Percentiles rank a stretch among this genome's conserved stretches.
Conservation (phyloP, 2,888 invertebrate genomes). For the Lithophane semibrunnea region DNA sequence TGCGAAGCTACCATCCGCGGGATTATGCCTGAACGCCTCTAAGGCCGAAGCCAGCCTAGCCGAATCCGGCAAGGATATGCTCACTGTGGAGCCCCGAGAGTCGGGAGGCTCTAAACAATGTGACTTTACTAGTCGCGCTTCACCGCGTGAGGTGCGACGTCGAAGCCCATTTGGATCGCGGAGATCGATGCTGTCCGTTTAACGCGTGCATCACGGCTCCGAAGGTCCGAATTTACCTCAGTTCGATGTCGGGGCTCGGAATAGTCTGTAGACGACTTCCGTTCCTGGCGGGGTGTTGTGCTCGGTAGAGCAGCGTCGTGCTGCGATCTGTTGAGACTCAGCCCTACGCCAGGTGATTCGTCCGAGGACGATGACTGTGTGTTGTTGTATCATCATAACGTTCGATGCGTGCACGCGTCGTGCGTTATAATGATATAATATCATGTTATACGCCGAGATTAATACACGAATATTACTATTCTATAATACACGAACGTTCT, state of each 20-base stretch:
- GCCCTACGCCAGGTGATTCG: background rate
- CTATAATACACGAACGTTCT: too few relatives aligned
- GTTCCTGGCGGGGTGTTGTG: conserved; percentile 88
- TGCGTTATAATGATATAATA: too few relatives aligned
- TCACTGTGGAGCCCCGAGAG: conserved; percentile 64
- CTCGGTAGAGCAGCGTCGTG: background rate
- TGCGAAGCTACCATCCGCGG: conserved; percentile 90
- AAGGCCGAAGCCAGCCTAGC: background rate
- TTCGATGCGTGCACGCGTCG: too few relatives aligned
- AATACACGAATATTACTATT: too few relatives aligned
- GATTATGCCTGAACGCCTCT: background rate
- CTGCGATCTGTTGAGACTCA: conserved; percentile 1
- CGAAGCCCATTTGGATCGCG: conserved; percentile 79
- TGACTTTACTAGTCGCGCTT: conserved; percentile 78
- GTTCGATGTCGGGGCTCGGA: conserved; percentile 82
- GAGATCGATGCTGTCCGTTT: conserved; percentile 75
- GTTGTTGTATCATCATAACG: too few relatives aligned
- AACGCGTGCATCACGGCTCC: conserved; percentile 64
- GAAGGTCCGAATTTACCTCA: conserved; percentile 50
- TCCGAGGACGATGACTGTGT: too few relatives aligned
- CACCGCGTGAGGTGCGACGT: conserved; percentile 76
- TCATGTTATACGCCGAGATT: too few relatives aligned
- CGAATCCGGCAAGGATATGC: background rate
- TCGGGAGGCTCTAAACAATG: conserved; percentile 87
- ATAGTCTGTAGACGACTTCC: conserved; percentile 92